A percentile compares a stretch with the other conserved stretches of the same genome.
These are phyloP conservation scores for Jacana jacana DNA, from an alignment of 2,113 vertebrate genomes.

Conservation along the genomic window DNA sequence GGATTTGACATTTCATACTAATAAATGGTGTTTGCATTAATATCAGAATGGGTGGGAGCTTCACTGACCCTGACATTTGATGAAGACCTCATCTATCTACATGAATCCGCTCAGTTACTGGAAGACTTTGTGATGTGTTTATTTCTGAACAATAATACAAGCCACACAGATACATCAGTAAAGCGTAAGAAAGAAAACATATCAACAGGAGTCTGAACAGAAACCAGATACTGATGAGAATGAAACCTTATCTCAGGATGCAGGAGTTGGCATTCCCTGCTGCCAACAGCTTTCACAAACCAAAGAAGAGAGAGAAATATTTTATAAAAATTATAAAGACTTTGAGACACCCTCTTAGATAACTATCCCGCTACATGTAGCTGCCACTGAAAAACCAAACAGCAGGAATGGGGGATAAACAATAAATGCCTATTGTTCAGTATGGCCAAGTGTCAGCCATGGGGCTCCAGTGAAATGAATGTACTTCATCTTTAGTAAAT, in stretches of 20 bases:
- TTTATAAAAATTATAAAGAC: conserved; percentile 52
- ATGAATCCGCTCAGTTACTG: not conserved
- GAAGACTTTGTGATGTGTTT: conserved; percentile 9
- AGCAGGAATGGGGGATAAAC: conserved; percentile 16
- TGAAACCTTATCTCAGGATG: conserved; percentile 53
- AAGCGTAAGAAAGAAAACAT: conserved; percentile 15
- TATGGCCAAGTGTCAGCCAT: not conserved
- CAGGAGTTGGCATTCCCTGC: conserved; percentile 21
- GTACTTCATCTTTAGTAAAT: conserved; percentile 14
- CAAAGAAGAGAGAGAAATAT: conserved; percentile 39
- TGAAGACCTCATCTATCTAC: not conserved
- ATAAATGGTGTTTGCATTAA: conserved; percentile 3
- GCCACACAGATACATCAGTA: conserved; percentile 35
- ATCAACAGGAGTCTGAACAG: conserved; percentile 41
- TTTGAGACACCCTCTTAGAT: conserved; percentile 28
- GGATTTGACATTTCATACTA: conserved; percentile 15
- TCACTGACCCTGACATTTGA: not conserved
- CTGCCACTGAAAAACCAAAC: conserved; percentile 48
- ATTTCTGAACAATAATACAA: conserved; percentile 35
- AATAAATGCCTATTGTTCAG: conserved; percentile 28
- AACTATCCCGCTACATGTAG: conserved; percentile 45
- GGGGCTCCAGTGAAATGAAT: not conserved
- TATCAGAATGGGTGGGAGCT: not conserved
- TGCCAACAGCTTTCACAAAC: conserved; percentile 36
- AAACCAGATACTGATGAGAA: conserved; percentile 50